Evolutionary conservation across 2,113 vertebrate species (phyloP).

Genomic region (Siniperca chuatsi): DNA sequence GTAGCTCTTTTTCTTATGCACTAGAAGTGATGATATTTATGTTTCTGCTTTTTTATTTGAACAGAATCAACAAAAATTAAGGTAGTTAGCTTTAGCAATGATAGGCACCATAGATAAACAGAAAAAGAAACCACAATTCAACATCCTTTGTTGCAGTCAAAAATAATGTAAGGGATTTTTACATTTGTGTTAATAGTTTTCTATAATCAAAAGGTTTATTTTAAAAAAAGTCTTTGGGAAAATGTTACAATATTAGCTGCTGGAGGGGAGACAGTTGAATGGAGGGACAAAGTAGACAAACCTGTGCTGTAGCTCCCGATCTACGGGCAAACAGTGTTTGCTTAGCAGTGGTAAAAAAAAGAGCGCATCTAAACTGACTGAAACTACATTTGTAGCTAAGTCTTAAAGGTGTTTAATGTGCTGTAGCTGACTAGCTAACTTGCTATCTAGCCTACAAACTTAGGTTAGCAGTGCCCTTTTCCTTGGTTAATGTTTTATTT

Average conservation of each 20-base stretch:
- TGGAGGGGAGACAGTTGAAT: not conserved
- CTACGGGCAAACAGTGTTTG: not conserved
- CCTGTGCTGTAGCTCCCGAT: not conserved
- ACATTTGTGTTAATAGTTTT: not conserved
- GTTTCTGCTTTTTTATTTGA: not conserved
- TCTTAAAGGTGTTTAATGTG: slow-evolving; percentile 14
- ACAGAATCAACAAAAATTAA: not conserved
- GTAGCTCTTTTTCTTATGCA: not conserved
- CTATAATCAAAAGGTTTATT: not conserved
- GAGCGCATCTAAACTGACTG: too few relatives aligned
- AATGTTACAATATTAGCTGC: not conserved
- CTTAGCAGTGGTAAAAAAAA: not conserved
- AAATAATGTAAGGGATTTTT: not conserved
- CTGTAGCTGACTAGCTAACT: slow-evolving; percentile 6
- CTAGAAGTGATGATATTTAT: not conserved
- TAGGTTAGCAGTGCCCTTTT: not conserved
- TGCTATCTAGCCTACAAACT: slow-evolving; percentile 2
- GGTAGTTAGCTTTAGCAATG: not conserved
- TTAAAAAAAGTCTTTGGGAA: not conserved
- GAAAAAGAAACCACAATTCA: not conserved
- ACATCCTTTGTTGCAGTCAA: too few relatives aligned
- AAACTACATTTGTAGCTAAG: not conserved
- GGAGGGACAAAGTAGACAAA: not conserved
- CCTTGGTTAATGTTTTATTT: not conserved
- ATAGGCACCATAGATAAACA: not conserved